phyloP scores from a whole-genome alignment of 2,113 vertebrate genomes.

The Catharus fuscescens region DNA sequence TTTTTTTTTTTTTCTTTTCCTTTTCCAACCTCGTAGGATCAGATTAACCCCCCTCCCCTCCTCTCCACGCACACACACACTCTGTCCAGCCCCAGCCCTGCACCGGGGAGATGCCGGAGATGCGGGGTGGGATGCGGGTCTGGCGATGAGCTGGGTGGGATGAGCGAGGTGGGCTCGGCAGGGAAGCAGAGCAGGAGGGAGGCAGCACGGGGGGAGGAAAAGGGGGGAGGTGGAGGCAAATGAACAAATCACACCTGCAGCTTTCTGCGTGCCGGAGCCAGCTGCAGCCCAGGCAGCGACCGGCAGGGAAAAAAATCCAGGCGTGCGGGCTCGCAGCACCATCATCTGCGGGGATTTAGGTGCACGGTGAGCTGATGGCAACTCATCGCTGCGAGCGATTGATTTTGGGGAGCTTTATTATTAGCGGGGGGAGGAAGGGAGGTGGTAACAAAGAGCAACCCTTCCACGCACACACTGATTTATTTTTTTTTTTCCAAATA shows the following conservation, averaged over 20 bases:
- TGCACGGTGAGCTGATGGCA: background rate
- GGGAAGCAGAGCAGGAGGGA: background rate
- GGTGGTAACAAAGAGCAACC: background rate
- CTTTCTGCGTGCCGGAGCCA: conserved; percentile 9
- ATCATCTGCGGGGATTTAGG: conserved; percentile 10
- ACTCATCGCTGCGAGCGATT: background rate
- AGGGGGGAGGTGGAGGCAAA: background rate
- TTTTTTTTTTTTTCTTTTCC: background rate
- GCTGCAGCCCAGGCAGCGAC: conserved; percentile 49
- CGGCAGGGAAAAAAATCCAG: conserved; percentile 42
- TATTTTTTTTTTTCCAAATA: background rate
- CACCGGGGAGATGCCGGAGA: background rate
- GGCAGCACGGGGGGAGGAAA: background rate
- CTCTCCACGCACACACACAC: background rate
- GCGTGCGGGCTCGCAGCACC: background rate
- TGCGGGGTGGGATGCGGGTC: conserved; percentile 23
- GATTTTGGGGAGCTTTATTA: background rate
- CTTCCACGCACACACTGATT: background rate
- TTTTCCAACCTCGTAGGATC: background rate
- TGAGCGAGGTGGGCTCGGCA: background rate
- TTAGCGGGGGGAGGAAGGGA: background rate
- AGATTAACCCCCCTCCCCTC: background rate
- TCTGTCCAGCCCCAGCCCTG: background rate
- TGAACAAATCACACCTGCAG: conserved; percentile 66
- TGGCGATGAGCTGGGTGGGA: background rate